Evolutionary conservation across 2,113 vertebrate genomes (phyloP).

Genomic region (Sterna hirundo): DNA sequence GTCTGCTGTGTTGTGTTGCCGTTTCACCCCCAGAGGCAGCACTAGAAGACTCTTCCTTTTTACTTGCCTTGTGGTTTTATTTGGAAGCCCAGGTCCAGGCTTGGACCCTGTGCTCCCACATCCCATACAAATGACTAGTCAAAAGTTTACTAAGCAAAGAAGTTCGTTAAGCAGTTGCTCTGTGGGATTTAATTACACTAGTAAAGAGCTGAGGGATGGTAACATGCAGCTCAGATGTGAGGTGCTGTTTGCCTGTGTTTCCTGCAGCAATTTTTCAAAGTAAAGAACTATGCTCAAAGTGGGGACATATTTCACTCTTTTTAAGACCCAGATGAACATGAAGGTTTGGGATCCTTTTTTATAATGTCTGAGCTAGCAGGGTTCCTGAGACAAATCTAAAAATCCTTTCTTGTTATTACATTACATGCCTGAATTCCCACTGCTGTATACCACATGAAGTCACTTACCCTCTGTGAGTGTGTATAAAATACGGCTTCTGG

Average conservation of each 20-base stretch:
- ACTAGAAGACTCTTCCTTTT: background rate
- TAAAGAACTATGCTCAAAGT: background rate
- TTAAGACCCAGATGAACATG: background rate
- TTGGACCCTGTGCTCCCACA: background rate
- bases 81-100: background rate
- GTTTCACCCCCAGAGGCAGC: conserved; percentile 10
- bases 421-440: conserved; percentile 50
- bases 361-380: conserved; percentile 16
- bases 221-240: background rate
- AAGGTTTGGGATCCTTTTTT: conserved; percentile 5
- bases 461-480: background rate
- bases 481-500: conserved; percentile 11
- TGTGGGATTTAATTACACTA: background rate
- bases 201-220: background rate
- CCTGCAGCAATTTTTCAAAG: background rate
- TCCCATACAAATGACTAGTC: background rate
- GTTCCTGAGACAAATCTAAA: conserved; percentile 44
- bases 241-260: conserved; percentile 3
- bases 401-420: conserved; percentile 38
- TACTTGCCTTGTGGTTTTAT: background rate
- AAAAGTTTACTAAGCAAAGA: background rate
- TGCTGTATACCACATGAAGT: conserved; percentile 25
- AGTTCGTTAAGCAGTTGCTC: background rate
- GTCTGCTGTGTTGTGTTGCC: background rate
- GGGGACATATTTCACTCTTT: background rate